Percentiles rank a stretch among this genome's conserved stretches.
Conservation (phyloP, 2,888 invertebrate genomes). For the Drosophila yooni region DNA sequence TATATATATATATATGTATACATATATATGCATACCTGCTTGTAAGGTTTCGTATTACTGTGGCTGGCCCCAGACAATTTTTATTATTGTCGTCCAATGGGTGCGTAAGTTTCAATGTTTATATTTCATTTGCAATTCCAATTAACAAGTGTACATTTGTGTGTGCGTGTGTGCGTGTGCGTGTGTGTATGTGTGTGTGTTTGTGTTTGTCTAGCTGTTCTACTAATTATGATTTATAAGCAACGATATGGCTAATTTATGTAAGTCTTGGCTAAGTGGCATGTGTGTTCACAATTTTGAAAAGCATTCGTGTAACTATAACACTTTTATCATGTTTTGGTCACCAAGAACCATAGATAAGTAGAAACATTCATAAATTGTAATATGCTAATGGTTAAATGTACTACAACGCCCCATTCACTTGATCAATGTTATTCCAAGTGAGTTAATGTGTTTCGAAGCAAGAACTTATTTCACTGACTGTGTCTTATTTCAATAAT, state of each 20-base stretch:
- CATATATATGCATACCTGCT: slow-evolving; percentile 44
- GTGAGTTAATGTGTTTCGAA: slow-evolving; percentile 26
- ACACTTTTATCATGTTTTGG: slow-evolving; percentile 52
- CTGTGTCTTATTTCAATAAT: neutral
- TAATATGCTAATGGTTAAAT: slow-evolving; percentile 24
- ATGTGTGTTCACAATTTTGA: slow-evolving; percentile 25
- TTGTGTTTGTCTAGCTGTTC: slow-evolving; percentile 35
- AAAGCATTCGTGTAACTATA: slow-evolving; percentile 49
- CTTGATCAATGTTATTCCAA: slow-evolving; percentile 18
- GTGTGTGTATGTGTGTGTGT: neutral
- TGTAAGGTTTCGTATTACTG: slow-evolving; percentile 60
- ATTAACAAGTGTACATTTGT: slow-evolving; percentile 11
- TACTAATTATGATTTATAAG: slow-evolving; percentile 66
- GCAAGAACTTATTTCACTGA: neutral
- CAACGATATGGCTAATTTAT: slow-evolving; percentile 43
- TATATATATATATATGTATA: slow-evolving; percentile 36
- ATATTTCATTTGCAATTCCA: slow-evolving; percentile 53
- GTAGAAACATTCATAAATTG: slow-evolving; percentile 24
- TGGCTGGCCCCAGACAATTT: slow-evolving; percentile 27
- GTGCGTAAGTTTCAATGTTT: slow-evolving; percentile 58
- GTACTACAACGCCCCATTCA: slow-evolving; percentile 12
- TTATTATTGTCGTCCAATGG: slow-evolving; percentile 36
- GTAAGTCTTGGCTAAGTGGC: slow-evolving; percentile 27
- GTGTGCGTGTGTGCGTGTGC: neutral
- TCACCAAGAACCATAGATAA: slow-evolving; percentile 20